These are phyloP conservation scores for Rhyzopertha dominica DNA, from an alignment of 1,140 invertebrate genomes.

Conservation along the genomic window DNA sequence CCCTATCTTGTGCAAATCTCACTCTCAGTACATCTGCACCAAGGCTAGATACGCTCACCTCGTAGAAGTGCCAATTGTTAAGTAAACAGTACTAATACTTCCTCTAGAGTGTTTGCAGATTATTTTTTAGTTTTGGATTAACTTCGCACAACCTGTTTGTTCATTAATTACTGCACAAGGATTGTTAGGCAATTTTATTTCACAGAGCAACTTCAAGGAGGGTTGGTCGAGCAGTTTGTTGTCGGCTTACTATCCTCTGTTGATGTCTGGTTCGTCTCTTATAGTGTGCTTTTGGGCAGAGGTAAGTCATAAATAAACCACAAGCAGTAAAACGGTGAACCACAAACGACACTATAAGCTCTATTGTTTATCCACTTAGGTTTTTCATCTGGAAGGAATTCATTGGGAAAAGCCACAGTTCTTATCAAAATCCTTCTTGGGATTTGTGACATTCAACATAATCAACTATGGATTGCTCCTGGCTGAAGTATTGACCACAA, in stretches of 20 bases:
- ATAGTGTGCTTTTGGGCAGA: slow-evolving; percentile 95
- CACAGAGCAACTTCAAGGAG: slow-evolving; percentile 72
- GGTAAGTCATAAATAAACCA: slow-evolving; percentile 63
- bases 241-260: slow-evolving; percentile 85
- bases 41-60: too few relatives aligned
- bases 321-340: too few relatives aligned
- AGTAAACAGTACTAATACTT: too few relatives aligned
- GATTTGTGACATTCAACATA: slow-evolving; percentile 85
- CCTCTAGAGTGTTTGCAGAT: too few relatives aligned
- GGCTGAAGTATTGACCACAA: slow-evolving; percentile 71
- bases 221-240: slow-evolving; percentile 80
- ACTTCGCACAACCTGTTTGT: too few relatives aligned
- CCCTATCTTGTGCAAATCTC: too few relatives aligned
- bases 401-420: slow-evolving; percentile 83
- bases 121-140: too few relatives aligned
- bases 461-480: slow-evolving; percentile 81
- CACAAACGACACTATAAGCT: too few relatives aligned
- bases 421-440: slow-evolving; percentile 89
- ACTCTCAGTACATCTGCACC: too few relatives aligned
- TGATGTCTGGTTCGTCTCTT: slow-evolving; percentile 83
- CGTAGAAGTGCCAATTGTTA: too few relatives aligned
- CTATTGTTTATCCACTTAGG: slow-evolving; percentile 48
- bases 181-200: too few relatives aligned
- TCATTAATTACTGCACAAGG: too few relatives aligned
- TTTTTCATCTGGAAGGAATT: slow-evolving; percentile 85